Base-by-base conservation (phyloP, 2,797 vertebrate genomes). In the Pterois miles region DNA sequence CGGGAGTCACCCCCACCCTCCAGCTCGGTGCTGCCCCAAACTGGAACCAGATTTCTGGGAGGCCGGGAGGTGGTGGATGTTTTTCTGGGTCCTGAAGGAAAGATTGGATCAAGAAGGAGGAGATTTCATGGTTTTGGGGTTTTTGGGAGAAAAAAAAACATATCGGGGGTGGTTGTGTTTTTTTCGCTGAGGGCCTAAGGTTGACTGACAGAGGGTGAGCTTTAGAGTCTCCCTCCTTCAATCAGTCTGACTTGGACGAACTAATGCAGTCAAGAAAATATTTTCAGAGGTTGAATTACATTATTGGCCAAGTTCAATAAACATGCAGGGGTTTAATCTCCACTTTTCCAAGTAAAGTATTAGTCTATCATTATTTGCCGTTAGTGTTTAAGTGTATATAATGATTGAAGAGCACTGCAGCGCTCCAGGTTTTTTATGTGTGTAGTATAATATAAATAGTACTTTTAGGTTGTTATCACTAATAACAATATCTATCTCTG, bases 1-100 rank as follows among this genome's bases (percentile, higher is more conserved):
- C 73, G 5, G 5, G 36, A 88, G 91, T 86, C 87, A 46, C 83
- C 81, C 82, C 70, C 81, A 65, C 81, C 79, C 73, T 83, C 74
- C 72, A 89, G 86, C 73, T 77, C 85, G 81, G 78, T 59, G 78
- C 90, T 78, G 84, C 78, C 86, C 79, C 88, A 93, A 95, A 96
- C 91, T 93, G 81, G 88, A 95, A 94, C 86, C 95, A 96, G 93
- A 95, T 92, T 92, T 84, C 68, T 87, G 83, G 87, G 89, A 87
- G 81, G 87, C 88, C 34, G 31, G 59, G 89, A 90, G 86, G 88
- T 89, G 82, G 54, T 87, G 84, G 84, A 82, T 89, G 86, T 91
- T 93, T 90, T 89, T 90, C 74, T 86, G 90, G 70, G 80, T 84
- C 90, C 86, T 86, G 71, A 80, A 91, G 86, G 90, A 92, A 92